A percentile compares a stretch with the other conserved stretches of the same genome.
These are phyloP conservation scores for Akabosia matsudoensis DNA, from an alignment of 1,140 invertebrate species.

Conservation along the genomic window DNA sequence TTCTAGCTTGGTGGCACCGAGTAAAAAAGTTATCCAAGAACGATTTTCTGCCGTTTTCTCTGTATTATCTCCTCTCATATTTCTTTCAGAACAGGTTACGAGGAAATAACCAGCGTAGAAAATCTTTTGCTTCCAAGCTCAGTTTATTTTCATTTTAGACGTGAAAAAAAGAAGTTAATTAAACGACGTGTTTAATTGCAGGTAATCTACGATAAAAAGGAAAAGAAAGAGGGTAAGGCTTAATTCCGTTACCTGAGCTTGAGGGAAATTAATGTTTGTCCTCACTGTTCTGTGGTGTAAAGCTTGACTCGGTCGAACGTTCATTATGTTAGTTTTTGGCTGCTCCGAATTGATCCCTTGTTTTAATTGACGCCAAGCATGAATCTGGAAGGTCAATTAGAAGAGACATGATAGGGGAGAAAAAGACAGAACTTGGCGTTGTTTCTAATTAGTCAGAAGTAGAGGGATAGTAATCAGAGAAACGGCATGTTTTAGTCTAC, in stretches of 20 bases:
- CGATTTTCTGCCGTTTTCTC: too few species aligned
- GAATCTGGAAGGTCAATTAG: conserved; percentile 62
- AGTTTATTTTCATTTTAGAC: too few species aligned
- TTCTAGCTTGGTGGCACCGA: too few species aligned
- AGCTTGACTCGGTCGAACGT: conserved; percentile 83
- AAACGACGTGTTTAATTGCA: conserved; percentile 17
- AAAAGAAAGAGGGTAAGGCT: conserved; percentile 40
- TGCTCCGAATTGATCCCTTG: conserved; percentile 79
- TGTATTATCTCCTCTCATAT: too few species aligned
- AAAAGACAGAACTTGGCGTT: too few species aligned
- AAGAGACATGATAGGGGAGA: neutral
- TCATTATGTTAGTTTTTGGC: conserved; percentile 87
- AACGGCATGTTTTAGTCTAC: neutral
- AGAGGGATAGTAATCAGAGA: neutral
- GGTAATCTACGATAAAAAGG: neutral
- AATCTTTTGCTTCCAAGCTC: too few species aligned
- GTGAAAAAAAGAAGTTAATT: too few species aligned
- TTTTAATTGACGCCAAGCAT: conserved; percentile 74
- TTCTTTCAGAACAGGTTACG: neutral
- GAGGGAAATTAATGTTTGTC: conserved; percentile 91
- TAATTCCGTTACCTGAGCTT: conserved; percentile 73
- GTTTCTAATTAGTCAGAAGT: neutral
- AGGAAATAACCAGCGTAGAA: too few species aligned
- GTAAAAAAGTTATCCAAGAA: too few species aligned
- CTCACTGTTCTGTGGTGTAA: conserved; percentile 84